phyloP scores from a whole-genome alignment of 2,797 vertebrate species.

The Acridotheres tristis region DNA sequence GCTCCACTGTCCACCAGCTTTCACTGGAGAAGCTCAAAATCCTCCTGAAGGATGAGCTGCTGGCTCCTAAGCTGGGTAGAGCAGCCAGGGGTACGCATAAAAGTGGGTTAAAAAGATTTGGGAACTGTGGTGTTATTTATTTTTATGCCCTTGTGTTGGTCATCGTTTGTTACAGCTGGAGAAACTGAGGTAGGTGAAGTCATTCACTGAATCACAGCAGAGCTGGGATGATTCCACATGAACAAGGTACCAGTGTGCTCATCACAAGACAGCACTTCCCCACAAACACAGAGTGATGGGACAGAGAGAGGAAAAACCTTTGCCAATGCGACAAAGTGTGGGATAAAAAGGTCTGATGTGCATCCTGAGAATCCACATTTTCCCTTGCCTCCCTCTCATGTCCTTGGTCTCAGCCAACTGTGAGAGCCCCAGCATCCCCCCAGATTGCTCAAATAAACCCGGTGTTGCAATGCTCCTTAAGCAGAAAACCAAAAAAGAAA shows the following conservation, averaged over 20 bases:
- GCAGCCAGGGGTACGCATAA: neutral
- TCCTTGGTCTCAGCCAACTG: neutral
- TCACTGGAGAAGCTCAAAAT: neutral
- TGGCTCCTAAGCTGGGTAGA: neutral
- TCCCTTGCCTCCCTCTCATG: neutral
- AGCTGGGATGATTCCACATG: neutral
- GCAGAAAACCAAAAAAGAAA: slow-evolving; percentile 31
- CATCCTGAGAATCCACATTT: neutral
- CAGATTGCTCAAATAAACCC: neutral
- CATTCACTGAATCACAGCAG: neutral
- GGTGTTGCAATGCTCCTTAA: neutral
- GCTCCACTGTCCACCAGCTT: neutral
- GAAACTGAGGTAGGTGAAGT: neutral
- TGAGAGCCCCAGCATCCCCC: neutral
- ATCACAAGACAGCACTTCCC: neutral
- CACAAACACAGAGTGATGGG: neutral
- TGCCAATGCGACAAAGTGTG: neutral
- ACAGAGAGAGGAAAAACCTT: neutral
- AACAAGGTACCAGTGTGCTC: neutral
- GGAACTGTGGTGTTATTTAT: neutral
- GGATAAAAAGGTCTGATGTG: neutral
- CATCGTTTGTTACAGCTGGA: rapidly evolving
- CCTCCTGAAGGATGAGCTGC: neutral
- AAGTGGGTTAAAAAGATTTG: rapidly evolving
- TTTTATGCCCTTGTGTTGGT: neutral